Evolutionary conservation across 1,140 invertebrate species (phyloP), one percentile per base, ranked within the genome.

Genomic region (Polypedilum pembai): DNA sequence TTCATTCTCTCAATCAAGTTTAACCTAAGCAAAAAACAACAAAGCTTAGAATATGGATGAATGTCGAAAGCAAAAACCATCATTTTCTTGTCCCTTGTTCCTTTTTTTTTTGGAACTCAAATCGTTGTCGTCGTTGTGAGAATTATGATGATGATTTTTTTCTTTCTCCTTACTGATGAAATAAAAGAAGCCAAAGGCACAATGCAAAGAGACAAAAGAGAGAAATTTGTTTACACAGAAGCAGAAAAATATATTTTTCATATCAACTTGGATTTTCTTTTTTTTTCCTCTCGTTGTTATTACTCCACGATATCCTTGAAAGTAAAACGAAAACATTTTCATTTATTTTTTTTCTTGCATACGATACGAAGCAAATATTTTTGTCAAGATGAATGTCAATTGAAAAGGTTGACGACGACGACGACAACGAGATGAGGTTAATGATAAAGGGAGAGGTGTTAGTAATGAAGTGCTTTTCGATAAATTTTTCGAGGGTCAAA

Each of bases 91-190:
- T 4, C 45, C n/a, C 45, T 56, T n/a, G 1, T 56, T 56, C 12
- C 45, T 56, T 56, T n/a, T n/a, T 15, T 56, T 56, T 56, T 56
- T 4, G 45, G 45, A n/a, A 56, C 45, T n/a, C 15, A 15, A 33
- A 33, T 33, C 24, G n/a, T n/a, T 12, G 12, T 56, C 45, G n/a
- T 56, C 45, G 45, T 56, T 12, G 45, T 56, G 45, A 56, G 45
- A 56, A 56, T 56, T 56, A 56, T 56, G 45, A 56, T 56, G 45
- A 56, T 56, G 45, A 56, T 56, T 56, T 56, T 56, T 56, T 56
- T 45, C 41, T n/a, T 56, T 56, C 10, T 56, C 15, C 5, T 33
- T 33, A 33, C 24, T 33, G 24, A 33, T 33, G 24, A 33, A 33
- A 33, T 33, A 33, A 33, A 33, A 33, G 45, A 15, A n/a, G 45